Evolutionary conservation across 2,797 vertebrate genomes (phyloP).

Genomic region (Atherinosoma microstoma): DNA sequence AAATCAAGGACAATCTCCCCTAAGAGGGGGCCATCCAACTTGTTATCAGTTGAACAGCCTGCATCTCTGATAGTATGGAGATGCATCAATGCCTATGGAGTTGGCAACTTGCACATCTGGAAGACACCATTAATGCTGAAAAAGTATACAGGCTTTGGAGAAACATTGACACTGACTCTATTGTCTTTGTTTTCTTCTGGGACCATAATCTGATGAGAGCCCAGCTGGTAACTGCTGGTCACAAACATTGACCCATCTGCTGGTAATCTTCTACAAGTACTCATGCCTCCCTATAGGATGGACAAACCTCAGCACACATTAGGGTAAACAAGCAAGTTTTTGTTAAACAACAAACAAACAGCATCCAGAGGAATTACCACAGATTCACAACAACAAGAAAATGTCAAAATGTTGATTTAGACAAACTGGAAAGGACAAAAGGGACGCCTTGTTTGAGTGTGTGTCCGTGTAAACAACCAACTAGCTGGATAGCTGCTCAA

Average conservation of each 20-base stretch:
- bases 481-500: conserved; percentile 60
- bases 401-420: not conserved
- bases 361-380: not conserved
- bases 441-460: not conserved
- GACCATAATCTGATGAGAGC: conserved; percentile 62
- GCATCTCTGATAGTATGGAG: no score
- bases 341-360: conserved; percentile 47
- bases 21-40: no score
- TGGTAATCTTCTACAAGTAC: conserved; percentile 57
- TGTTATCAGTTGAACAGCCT: no score
- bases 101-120: no score
- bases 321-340: conserved; percentile 52
- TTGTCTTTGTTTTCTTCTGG: conserved; percentile 40
- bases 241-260: conserved; percentile 72
- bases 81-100: no score
- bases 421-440: conserved; percentile 10
- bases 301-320: conserved; percentile 48
- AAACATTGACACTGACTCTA: conserved; percentile 4
- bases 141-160: no score
- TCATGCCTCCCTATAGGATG: conserved; percentile 40
- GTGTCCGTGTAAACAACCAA: conserved; percentile 24
- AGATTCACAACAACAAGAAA: conserved; percentile 3
- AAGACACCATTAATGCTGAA: no score
- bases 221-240: conserved; percentile 64
- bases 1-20: no score